Percentiles rank a stretch among this genome's conserved stretches.
Evolutionary conservation across 2,113 vertebrate species (phyloP).

Genomic region (Rhynchomys soricoides): DNA sequence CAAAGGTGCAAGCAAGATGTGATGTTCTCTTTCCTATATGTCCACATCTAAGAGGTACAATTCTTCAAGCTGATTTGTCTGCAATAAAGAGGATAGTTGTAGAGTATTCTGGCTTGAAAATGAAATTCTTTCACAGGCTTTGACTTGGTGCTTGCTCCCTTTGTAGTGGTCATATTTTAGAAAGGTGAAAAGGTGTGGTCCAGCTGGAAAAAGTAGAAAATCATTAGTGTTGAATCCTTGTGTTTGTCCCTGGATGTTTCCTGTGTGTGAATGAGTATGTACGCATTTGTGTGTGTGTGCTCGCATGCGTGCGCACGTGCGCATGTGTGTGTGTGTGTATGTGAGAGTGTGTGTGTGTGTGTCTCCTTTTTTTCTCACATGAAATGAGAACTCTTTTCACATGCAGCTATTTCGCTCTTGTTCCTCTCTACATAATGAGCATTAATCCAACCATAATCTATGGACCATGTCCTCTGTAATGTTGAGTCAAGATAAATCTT

Average conservation of each 20-base stretch:
- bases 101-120: background rate
- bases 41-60: accelerated
- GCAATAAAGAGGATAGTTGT: background rate
- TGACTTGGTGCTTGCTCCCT: background rate
- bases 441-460: background rate
- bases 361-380: background rate
- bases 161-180: too few species aligned
- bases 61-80: background rate
- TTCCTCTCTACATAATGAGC: too few species aligned
- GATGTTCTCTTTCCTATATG: background rate
- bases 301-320: too few species aligned
- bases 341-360: background rate
- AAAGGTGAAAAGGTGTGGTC: background rate
- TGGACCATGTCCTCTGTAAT: background rate
- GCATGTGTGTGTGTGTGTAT: background rate
- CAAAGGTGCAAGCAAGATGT: background rate
- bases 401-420: background rate
- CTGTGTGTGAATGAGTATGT: background rate
- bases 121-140: background rate
- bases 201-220: too few species aligned
- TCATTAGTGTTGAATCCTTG: background rate
- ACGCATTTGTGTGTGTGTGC: background rate
- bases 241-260: background rate
- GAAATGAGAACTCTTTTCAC: background rate
- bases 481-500: background rate